Evolutionary conservation across 2,113 vertebrate genomes (phyloP).

Genomic region (Equus quagga): DNA sequence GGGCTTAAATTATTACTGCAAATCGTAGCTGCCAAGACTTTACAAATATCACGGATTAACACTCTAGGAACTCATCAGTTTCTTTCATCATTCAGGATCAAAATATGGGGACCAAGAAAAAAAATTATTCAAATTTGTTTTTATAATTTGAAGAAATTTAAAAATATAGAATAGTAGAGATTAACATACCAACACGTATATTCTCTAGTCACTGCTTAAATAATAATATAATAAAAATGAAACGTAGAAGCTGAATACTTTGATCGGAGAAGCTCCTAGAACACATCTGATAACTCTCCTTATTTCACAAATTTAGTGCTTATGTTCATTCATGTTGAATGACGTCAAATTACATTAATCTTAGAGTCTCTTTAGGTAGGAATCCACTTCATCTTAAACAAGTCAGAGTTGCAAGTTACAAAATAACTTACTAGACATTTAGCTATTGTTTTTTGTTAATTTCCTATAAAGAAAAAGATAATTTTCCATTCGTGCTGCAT

Average conservation of each 20-base stretch:
- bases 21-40: constrained; percentile 1
- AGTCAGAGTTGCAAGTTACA: background rate
- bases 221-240: background rate
- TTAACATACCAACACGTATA: background rate
- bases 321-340: background rate
- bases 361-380: background rate
- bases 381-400: background rate
- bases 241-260: background rate
- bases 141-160: constrained; percentile 35
- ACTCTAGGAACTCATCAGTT: background rate
- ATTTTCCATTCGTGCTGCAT: background rate
- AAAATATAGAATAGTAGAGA: background rate
- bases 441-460: background rate
- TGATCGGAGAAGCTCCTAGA: background rate
- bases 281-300: background rate
- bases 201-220: background rate
- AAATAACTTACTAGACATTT: background rate
- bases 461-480: background rate
- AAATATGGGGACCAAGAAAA: background rate
- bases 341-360: background rate
- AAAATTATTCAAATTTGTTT: background rate
- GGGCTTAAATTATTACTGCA: background rate
- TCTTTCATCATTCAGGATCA: constrained; percentile 41
- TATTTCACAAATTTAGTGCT: background rate
- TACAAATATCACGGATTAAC: background rate